Percentiles rank a stretch among this genome's conserved stretches.
Conservation (phyloP, 2,888 invertebrate genomes). For the Lysandra coridon region DNA sequence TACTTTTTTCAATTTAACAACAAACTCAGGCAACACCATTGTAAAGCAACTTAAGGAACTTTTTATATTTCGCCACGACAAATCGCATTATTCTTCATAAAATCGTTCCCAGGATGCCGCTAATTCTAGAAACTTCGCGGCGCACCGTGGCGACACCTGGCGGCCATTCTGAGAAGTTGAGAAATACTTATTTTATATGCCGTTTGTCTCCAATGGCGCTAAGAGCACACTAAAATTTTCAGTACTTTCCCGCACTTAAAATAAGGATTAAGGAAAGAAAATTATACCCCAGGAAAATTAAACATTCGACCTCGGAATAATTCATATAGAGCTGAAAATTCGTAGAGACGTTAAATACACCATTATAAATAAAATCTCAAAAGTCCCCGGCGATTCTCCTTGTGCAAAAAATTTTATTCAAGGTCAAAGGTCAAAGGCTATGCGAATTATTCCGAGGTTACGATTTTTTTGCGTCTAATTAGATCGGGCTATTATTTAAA, state of each 20-base stretch:
- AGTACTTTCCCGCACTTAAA: background rate
- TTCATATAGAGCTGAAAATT: too few species aligned
- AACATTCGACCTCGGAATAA: too few species aligned
- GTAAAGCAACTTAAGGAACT: constrained; percentile 40
- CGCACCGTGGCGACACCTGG: constrained; percentile 56
- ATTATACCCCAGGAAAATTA: too few species aligned
- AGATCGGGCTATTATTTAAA: too few species aligned
- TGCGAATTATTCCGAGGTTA: too few species aligned
- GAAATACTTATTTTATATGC: constrained; percentile 32
- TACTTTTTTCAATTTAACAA: constrained; percentile 35
- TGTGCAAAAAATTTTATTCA: too few species aligned
- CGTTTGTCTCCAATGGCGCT: constrained; percentile 23
- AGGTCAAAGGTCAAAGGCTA: too few species aligned
- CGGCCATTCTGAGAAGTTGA: constrained; percentile 54
- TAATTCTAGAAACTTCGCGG: constrained; percentile 55
- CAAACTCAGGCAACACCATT: constrained; percentile 37
- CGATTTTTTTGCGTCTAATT: too few species aligned
- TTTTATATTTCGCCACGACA: constrained; percentile 44
- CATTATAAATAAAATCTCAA: too few species aligned
- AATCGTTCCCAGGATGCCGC: constrained; percentile 44
- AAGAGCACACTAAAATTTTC: constrained; percentile 3
- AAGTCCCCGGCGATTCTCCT: too few species aligned
- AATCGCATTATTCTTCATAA: constrained; percentile 51
- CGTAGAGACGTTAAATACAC: too few species aligned
- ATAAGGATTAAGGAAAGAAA: background rate